These are phyloP conservation scores for Hylaea fasciaria DNA, from an alignment of 2,888 invertebrate species.

Conservation along the genomic window DNA sequence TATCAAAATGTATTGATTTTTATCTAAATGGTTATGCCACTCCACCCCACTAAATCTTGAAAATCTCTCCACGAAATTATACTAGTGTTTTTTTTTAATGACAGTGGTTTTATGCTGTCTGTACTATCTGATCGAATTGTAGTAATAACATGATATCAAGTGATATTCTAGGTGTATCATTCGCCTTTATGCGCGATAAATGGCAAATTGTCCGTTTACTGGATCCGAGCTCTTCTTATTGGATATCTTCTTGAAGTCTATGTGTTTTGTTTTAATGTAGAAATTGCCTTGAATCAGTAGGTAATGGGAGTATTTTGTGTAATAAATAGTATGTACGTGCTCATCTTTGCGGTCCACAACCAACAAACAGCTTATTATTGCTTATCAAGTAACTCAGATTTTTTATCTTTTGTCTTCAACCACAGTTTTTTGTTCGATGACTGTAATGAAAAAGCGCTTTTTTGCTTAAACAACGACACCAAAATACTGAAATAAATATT, in stretches of 20 bases:
- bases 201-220: conserved; percentile 76
- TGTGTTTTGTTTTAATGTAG: conserved; percentile 46
- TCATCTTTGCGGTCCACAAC: conserved; percentile 48
- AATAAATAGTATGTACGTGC: conserved; percentile 20
- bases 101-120: conserved; percentile 52
- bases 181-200: conserved; percentile 75
- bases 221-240: conserved; percentile 61
- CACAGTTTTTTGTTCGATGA: too few species aligned
- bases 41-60: too few species aligned
- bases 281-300: conserved; percentile 37
- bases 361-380: too few species aligned
- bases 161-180: conserved; percentile 73
- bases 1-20: too few species aligned
- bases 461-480: conserved; percentile 16
- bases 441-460: background rate
- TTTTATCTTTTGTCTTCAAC: too few species aligned
- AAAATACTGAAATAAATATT: conserved; percentile 26
- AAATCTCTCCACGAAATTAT: too few species aligned
- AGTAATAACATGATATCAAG: conserved; percentile 75
- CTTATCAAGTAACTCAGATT: too few species aligned
- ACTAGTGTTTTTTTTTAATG: too few species aligned
- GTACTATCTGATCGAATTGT: conserved; percentile 54
- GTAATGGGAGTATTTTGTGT: conserved; percentile 34
- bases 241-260: conserved; percentile 48
- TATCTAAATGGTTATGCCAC: too few species aligned